Percentiles rank a stretch among this genome's conserved stretches.
Evolutionary conservation across 2,113 vertebrate species (phyloP).

Genomic region (Corythoichthys haematopterus): DNA sequence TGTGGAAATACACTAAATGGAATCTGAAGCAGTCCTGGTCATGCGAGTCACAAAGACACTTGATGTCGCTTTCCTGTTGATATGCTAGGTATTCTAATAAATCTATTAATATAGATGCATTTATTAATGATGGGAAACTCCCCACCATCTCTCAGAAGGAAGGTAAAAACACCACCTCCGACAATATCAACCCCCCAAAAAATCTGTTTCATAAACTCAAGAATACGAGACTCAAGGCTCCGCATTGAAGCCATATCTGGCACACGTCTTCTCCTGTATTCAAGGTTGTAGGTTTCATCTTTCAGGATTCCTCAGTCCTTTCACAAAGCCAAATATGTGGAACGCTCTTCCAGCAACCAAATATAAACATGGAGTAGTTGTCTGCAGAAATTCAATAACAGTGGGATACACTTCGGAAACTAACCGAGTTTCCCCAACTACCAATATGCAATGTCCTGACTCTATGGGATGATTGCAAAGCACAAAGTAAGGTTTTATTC

Average conservation of each 20-base stretch:
- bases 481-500: conserved; percentile 1
- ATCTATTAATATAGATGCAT: not conserved
- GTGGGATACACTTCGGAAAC: not conserved
- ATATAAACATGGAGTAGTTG: conserved; percentile 2
- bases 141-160: not conserved
- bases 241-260: conserved; percentile 12
- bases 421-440: not conserved
- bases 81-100: not conserved
- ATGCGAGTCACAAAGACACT: conserved; percentile 12
- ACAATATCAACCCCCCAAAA: not conserved
- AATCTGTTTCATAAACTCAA: not conserved
- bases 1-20: conserved; percentile 39
- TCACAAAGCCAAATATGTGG: conserved; percentile 19
- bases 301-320: conserved; percentile 22
- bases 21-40: conserved; percentile 42
- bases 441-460: not conserved
- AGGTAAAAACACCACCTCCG: not conserved
- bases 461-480: not conserved
- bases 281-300: conserved; percentile 24
- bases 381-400: conserved; percentile 1
- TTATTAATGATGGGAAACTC: not conserved
- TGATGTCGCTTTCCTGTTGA: not conserved
- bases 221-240: not conserved
- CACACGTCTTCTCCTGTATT: conserved; percentile 10
- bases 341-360: conserved; percentile 4